Conservation (phyloP, 2,797 vertebrate genomes). For the Euthynnus affinis region DNA sequence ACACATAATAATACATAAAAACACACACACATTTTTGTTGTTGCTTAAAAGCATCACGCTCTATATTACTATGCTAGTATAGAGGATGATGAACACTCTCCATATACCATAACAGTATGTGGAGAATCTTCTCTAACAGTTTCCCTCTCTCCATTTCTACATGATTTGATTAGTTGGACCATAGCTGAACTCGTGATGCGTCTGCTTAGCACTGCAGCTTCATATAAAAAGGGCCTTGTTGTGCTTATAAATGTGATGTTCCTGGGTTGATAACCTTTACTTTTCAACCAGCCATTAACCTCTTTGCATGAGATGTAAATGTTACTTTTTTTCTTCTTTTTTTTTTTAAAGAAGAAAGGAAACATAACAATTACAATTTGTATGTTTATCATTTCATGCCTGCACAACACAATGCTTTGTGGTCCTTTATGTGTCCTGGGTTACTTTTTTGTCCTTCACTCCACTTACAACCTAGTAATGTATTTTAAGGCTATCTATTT, state of each 20-base stretch:
- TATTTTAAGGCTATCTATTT: background rate
- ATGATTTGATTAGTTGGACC: conserved; percentile 51
- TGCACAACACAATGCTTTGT: background rate
- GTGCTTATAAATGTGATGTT: conserved; percentile 23
- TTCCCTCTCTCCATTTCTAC: conserved; percentile 6
- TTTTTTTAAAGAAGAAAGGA: no score
- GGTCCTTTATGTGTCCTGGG: background rate
- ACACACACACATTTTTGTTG: background rate
- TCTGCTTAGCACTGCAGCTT: conserved; percentile 3
- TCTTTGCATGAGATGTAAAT: background rate
- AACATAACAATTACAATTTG: background rate
- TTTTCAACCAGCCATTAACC: background rate
- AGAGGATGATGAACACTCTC: no score
- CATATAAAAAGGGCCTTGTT: background rate
- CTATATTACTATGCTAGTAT: background rate
- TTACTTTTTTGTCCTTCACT: background rate
- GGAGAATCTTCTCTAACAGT: conserved; percentile 41
- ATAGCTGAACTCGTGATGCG: conserved; percentile 53
- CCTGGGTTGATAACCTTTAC: background rate
- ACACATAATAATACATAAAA: no score
- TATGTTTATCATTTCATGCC: background rate
- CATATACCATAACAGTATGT: background rate
- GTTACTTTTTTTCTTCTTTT: background rate
- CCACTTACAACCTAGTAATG: no score
- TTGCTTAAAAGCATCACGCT: conserved; percentile 1